Evolutionary conservation across 2,797 vertebrate species (phyloP).

Genomic region (Sylvia borin): DNA sequence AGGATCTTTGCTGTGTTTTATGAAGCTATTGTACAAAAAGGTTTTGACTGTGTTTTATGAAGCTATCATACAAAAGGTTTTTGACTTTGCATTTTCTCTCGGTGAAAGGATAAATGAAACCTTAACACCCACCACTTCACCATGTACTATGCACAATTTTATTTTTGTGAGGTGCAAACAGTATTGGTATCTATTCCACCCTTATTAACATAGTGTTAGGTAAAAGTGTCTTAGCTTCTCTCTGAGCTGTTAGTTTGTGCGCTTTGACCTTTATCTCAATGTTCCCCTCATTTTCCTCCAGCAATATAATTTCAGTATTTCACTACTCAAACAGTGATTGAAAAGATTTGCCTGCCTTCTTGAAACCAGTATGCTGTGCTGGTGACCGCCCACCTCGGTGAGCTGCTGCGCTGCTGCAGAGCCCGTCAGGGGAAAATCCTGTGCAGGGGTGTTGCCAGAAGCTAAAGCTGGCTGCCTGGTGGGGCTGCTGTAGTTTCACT

Average conservation of each 20-base stretch:
- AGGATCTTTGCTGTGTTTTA: not conserved
- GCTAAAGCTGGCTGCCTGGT: not conserved
- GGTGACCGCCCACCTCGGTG: accelerated
- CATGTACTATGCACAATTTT: not conserved
- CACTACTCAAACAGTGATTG: not conserved
- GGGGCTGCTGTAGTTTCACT: not conserved
- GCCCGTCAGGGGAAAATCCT: not conserved
- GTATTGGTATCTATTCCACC: not conserved
- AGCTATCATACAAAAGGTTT: not conserved
- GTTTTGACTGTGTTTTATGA: not conserved
- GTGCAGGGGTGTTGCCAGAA: not conserved
- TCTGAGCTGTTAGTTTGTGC: not conserved
- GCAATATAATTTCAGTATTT: not conserved
- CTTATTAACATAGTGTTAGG: not conserved
- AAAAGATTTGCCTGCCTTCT: not conserved
- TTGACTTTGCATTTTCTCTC: not conserved
- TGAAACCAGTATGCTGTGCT: not conserved
- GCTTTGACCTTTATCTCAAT: not conserved
- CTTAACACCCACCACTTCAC: not conserved
- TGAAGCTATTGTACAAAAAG: not conserved
- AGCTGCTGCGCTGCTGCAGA: not conserved
- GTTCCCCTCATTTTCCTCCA: not conserved
- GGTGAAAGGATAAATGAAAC: not conserved
- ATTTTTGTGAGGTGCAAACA: not conserved
- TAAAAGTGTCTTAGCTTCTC: not conserved